phyloP scores from a whole-genome alignment of 2,113 vertebrate species.

The Zosterops hypoxanthus region DNA sequence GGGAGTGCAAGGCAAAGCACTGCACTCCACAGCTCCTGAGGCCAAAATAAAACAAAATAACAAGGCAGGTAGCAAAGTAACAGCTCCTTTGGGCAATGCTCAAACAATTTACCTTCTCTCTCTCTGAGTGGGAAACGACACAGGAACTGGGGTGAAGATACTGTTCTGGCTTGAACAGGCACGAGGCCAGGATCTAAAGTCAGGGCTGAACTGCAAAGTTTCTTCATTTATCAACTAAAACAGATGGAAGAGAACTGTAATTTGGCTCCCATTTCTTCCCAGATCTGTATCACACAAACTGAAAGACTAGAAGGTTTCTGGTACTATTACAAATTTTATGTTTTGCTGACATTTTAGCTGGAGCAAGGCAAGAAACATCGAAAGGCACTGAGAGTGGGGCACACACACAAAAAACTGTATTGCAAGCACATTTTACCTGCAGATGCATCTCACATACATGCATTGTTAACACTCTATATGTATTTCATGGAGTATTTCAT shows the following conservation, averaged over 20 bases:
- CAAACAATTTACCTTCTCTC: not conserved
- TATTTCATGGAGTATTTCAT: not conserved
- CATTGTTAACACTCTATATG: too few relatives aligned
- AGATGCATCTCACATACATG: not conserved
- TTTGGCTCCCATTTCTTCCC: not conserved
- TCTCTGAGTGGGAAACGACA: not conserved
- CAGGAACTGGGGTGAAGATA: not conserved
- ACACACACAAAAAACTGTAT: not conserved
- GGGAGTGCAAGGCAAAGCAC: not conserved
- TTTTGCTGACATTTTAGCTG: conserved; percentile 15
- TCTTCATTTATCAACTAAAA: conserved; percentile 52
- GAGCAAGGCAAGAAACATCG: not conserved
- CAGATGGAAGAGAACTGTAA: conserved; percentile 22
- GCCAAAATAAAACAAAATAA: not conserved
- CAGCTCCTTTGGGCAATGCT: not conserved
- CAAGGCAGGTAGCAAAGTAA: not conserved
- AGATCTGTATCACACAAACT: not conserved
- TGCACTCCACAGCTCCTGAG: not conserved
- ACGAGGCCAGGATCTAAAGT: not conserved
- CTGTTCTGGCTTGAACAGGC: not conserved
- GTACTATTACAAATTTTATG: not conserved
- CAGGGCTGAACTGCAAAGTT: not conserved
- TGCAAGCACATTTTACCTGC: not conserved
- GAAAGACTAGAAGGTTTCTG: not conserved
- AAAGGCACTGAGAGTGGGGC: not conserved